A percentile compares a stretch with the other conserved stretches of the same genome.
These are phyloP conservation scores for Leucopsar rothschildi DNA, from an alignment of 2,113 vertebrate genomes.

Conservation along the genomic window DNA sequence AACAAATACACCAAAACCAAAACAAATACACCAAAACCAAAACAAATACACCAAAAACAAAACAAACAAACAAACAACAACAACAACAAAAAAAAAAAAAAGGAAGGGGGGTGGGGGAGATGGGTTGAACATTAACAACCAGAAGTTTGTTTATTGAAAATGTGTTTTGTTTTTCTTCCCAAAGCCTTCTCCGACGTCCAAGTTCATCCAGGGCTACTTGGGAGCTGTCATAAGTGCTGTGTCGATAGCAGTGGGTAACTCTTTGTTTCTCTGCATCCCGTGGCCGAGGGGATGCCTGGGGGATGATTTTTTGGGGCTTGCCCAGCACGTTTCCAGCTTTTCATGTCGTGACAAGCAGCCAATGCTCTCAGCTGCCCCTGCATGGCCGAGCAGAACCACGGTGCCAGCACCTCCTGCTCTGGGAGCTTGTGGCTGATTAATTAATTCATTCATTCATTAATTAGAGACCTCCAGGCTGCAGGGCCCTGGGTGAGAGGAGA, in stretches of 20 bases:
- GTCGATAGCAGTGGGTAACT: slow-evolving; percentile 89
- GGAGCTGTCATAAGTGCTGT: slow-evolving; percentile 92
- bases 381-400: not conserved
- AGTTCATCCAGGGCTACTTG: slow-evolving; percentile 89
- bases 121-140: not conserved
- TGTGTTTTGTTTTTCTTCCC: slow-evolving; percentile 43
- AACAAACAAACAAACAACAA: too few species aligned
- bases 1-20: not conserved
- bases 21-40: not conserved
- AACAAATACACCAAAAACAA: too few species aligned
- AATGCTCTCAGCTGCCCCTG: not conserved
- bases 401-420: not conserved
- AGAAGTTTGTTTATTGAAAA: slow-evolving; percentile 20
- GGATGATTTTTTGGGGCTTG: not conserved
- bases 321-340: not conserved
- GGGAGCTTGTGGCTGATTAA: not conserved
- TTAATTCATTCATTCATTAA: not conserved
- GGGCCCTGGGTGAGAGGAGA: not conserved
- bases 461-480: not conserved
- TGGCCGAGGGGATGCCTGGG: not conserved
- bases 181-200: slow-evolving; percentile 84
- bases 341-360: not conserved
- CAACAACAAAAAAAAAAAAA: not conserved
- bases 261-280: not conserved
- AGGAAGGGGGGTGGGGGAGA: rapidly evolving